phyloP scores from a whole-genome alignment of 2,888 invertebrate species.

The Chloromyia formosa region DNA sequence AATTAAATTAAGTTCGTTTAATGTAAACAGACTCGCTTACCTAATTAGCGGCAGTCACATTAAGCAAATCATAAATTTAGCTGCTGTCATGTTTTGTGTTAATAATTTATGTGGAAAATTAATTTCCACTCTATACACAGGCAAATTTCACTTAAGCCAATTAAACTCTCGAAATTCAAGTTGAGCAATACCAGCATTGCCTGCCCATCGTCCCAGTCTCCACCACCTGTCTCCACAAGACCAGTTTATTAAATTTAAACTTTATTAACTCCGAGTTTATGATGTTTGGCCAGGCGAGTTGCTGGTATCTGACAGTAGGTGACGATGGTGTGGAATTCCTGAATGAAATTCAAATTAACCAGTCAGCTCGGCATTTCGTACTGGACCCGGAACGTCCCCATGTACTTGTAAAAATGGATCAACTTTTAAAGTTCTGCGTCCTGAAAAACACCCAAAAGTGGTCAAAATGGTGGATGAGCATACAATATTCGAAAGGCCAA shows the following conservation, averaged over 20 bases:
- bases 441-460: background rate
- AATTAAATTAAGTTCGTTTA: slow-evolving; percentile 2
- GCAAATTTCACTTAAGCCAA: slow-evolving; percentile 17
- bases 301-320: background rate
- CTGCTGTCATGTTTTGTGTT: slow-evolving; percentile 24
- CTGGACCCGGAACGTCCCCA: background rate
- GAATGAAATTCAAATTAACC: slow-evolving; percentile 9
- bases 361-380: background rate
- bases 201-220: background rate
- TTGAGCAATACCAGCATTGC: background rate
- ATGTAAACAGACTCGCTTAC: slow-evolving; percentile 13
- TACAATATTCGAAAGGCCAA: background rate
- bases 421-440: background rate
- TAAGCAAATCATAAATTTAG: slow-evolving; percentile 38
- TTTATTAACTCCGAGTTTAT: slow-evolving; percentile 30
- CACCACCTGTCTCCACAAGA: background rate
- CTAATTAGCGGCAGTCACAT: slow-evolving; percentile 24
- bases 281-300: slow-evolving; percentile 13
- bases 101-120: slow-evolving; percentile 26
- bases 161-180: slow-evolving; percentile 22
- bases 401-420: background rate
- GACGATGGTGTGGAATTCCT: background rate
- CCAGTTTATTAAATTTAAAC: slow-evolving; percentile 38
- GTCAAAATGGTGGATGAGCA: no score
- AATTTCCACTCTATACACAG: slow-evolving; percentile 1